Base-by-base conservation (phyloP, 2,888 invertebrate species). In the Ichneumoninae sp. region DNA sequence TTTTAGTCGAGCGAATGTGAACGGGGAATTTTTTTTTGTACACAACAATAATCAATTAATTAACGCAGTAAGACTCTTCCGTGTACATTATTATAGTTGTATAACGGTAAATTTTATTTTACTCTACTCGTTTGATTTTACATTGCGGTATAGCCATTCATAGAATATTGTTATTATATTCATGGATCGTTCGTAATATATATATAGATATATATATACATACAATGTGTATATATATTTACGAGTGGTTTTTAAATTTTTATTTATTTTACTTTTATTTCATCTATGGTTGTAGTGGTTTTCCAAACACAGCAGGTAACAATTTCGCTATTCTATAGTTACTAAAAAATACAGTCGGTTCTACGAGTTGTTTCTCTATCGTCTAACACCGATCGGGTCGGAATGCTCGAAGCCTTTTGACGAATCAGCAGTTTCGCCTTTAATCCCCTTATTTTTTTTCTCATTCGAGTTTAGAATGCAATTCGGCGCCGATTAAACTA, bases 121-220 rank as follows among this genome's bases (percentile, higher is more conserved):
- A 90, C 87, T 87, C 91, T 92, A 90, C 88, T 86, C 90, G 88
- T 92, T 92, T 91, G 90, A 91, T 91, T 91, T 93, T 92, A 93
- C 93, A 92, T 57, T 92, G 89, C 88, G 88, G 88, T 93, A 92
- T 92, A 93, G 91, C 90, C 92, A 93, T 92, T 92, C 91, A 93
- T 91, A 93, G 90, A 90, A 90, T 91, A 89, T 91, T 89, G 89
- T 57, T 91, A 90, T 87, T 57, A 57, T 87, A 89, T 87, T 88
- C 86, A 88, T 88, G 89, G 88, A 89, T 91, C 88, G 88, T 57
- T 82, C 86, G 87, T 90, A 84, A 69, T 68, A 54, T 47, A 60
- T 84, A 26, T 74, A 71, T 62, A 57, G 60, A 69, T 65, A 33
- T 60, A 75, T 79, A 85, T 66, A 54, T 71, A 78, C 74, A 75